phyloP scores from a whole-genome alignment of 2,113 vertebrate genomes.

The Perca schrenkii region DNA sequence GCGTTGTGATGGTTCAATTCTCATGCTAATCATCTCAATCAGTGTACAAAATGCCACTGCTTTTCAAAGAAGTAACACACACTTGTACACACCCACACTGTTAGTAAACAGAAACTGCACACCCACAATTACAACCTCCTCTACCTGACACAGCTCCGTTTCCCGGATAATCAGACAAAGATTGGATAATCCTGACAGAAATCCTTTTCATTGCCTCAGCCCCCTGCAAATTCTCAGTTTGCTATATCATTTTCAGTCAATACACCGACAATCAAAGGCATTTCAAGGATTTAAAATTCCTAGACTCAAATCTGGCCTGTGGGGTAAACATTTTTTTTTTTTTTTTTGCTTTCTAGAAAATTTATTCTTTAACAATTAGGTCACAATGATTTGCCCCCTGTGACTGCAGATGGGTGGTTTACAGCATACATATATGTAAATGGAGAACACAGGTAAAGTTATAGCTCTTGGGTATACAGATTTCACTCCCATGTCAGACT shows the following conservation, averaged over 20 bases:
- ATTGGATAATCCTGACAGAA: constrained; percentile 79
- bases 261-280: constrained; percentile 74
- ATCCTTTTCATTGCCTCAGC: constrained; percentile 74
- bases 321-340: constrained; percentile 46
- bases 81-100: constrained; percentile 11
- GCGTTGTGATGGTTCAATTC: constrained; percentile 84
- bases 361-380: constrained; percentile 57
- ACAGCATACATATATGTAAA: constrained; percentile 60
- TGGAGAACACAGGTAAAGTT: constrained; percentile 55
- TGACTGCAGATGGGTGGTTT: constrained; percentile 25
- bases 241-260: constrained; percentile 72
- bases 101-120: constrained; percentile 61
- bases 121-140: constrained; percentile 70
- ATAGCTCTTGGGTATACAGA: constrained; percentile 62
- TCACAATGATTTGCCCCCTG: constrained; percentile 48
- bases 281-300: constrained; percentile 64
- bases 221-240: constrained; percentile 70
- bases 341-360: constrained; percentile 47
- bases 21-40: constrained; percentile 85
- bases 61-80: constrained; percentile 62
- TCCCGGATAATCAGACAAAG: constrained; percentile 73
- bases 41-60: constrained; percentile 67
- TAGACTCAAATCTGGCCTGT: constrained; percentile 50
- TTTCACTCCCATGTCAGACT: constrained; percentile 60
- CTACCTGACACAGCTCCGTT: constrained; percentile 72